Base-by-base conservation (phyloP, 2,797 vertebrate species). In the Sandelia bainsii region DNA sequence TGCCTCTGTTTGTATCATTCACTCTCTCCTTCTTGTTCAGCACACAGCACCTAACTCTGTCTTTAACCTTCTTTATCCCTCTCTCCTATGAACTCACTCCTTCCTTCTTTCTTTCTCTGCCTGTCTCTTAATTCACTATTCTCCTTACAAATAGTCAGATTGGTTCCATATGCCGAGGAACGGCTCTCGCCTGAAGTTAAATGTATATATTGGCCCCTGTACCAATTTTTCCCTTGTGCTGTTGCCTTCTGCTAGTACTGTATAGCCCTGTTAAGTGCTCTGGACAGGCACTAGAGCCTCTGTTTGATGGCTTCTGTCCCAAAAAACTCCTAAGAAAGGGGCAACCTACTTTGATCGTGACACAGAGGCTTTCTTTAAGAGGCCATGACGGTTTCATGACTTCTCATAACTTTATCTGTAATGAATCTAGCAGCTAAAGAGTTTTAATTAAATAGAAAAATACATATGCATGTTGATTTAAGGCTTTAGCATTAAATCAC, bases 121-220 rank as follows among this genome's bases (percentile, higher is more conserved):
- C 50, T 51, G 49, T 62, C 72, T 64, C 58, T 75, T 54, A 77
- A 85, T 83, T 69, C 69, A 70, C 75, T 75, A 72, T 89, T 89
- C 85, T 91, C 67, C 63, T 89, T 75, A 75, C 78, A 79, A 83
- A 90, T 75, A 79, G 80, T 85, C 77, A 88, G 88, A 94, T 93
- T 94, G 90, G 85, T 95, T 94, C 93, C 94, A 94, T 93, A 93
- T 94, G 93, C 84, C 49, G 76, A 67, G 70, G 79, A 83, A 72
- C 48, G 80, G 79, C 82, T 76, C 77, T 79, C 48, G 82, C 70
- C 84, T 79, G 73, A 81, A 90, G 75, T 87, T 82, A 84, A 88
- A 91, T 92, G 91, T 91, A 92, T 93, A 84, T 81, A 81, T 92
- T 94, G 92, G 91, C 90, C 90, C 86, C 78, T 80, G 80, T 78